Percentiles rank a stretch among this genome's conserved stretches.
Evolutionary conservation across 1,140 invertebrate genomes (phyloP).

Genomic region (Agraylea sexmaculata): DNA sequence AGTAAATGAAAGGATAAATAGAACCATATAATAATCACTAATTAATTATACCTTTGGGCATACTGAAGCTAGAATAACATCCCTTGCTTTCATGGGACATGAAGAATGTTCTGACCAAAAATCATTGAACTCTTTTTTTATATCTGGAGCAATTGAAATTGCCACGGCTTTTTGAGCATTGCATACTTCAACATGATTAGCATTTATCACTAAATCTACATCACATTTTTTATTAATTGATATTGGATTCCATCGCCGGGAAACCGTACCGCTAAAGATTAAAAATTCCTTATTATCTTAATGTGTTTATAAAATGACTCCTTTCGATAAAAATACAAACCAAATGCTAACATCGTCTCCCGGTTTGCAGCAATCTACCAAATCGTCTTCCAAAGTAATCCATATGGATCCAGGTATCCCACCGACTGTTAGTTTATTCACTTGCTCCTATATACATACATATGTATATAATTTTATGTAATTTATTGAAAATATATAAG

Average conservation of each 20-base stretch:
- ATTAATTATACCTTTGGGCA: slow-evolving; percentile 59
- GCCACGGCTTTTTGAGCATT: slow-evolving; percentile 51
- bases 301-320: neutral
- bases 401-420: slow-evolving; percentile 66
- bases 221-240: slow-evolving; percentile 47
- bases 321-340: slow-evolving; percentile 37
- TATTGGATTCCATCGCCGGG: slow-evolving; percentile 58
- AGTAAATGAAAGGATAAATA: neutral
- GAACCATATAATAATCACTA: slow-evolving; percentile 1
- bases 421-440: slow-evolving; percentile 56
- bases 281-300: slow-evolving; percentile 10
- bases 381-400: slow-evolving; percentile 74
- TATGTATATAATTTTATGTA: slow-evolving; percentile 10
- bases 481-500: slow-evolving; percentile 8
- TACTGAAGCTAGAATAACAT: slow-evolving; percentile 70
- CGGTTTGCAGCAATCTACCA: slow-evolving; percentile 78
- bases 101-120: slow-evolving; percentile 62
- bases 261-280: slow-evolving; percentile 58
- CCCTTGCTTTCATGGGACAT: slow-evolving; percentile 56
- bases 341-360: slow-evolving; percentile 78
- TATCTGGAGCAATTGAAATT: slow-evolving; percentile 53
- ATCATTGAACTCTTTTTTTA: slow-evolving; percentile 54
- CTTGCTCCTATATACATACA: slow-evolving; percentile 52
- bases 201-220: slow-evolving; percentile 59
- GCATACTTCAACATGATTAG: slow-evolving; percentile 61